Base-by-base conservation (phyloP, 2,888 invertebrate genomes). In the Heliconius aoede region DNA sequence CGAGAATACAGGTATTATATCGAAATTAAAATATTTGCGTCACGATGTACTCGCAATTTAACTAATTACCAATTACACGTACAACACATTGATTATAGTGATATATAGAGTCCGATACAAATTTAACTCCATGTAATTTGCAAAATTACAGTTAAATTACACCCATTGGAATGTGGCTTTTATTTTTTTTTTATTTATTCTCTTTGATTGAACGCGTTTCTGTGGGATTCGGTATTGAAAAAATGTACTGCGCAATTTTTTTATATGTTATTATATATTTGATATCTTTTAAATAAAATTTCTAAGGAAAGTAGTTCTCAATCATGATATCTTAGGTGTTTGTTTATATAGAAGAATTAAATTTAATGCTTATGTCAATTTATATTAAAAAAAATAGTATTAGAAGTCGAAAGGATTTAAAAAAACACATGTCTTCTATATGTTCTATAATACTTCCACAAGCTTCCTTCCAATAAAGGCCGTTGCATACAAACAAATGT, bases 1-100 rank as follows among this genome's bases (percentile, higher is more conserved):
- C 98, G 77, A 95, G 98, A 90, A 98, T 98, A 93, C 98, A 98
- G 97, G 98, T 98, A 95, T 95, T 86, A 77, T 73, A 85, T 79
- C 73, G 76, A 76, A 76, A 79, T 79, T 80, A 75, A 79, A 71
- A 80, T 78, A 74, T 78, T 80, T 74, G 64, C 71, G 65, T 78
- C 75, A 75, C 67, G 72, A 78, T 67, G 62, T 21, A 26, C 24
- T 28, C 13, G 75, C 76, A 78, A 79, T 80, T 80, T 74, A 30
- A 51, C 72, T 76, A 74, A 79, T 78, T 78, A 76, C 61, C 61
- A 77, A 78, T 74, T 76, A 76, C 71, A 61, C 28, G 65, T 76
- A 67, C 76, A 72, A 72, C 62, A 74, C 69, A 72, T 80, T 76
- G 75, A 78, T 78, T 80, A 77, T 60, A 74, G 75, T 78, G 72